Conservation (phyloP, 2,888 invertebrate genomes). For the Conchocele bisecta region DNA sequence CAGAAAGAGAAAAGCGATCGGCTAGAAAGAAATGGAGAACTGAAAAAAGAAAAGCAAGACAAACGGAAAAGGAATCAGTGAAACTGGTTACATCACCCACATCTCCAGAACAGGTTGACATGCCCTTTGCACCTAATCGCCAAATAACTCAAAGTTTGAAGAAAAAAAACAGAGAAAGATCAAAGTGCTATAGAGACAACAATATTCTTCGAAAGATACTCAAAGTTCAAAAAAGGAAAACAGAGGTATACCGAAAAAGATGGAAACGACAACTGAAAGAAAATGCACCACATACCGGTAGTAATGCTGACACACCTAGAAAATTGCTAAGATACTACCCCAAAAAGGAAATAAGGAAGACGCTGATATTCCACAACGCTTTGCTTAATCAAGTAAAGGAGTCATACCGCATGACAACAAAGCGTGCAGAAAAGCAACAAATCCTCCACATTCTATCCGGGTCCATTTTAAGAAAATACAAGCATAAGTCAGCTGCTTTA, state of each 20-base stretch:
- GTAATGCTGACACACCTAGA: constrained; percentile 16
- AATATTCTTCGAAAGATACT: too few species aligned
- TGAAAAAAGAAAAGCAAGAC: constrained; percentile 22
- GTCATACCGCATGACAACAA: too few species aligned
- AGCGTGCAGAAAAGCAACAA: background rate
- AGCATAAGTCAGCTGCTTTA: constrained; percentile 15
- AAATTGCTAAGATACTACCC: constrained; percentile 8
- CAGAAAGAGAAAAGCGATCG: constrained; percentile 25
- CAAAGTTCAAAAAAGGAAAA: constrained; percentile 18
- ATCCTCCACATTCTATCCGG: background rate
- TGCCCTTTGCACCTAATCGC: background rate
- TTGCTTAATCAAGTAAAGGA: too few species aligned
- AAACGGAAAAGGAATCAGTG: background rate
- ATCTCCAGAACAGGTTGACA: background rate
- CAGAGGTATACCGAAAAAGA: constrained; percentile 6
- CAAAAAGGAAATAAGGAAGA: too few species aligned
- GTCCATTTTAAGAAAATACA: constrained; percentile 16
- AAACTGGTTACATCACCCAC: constrained; percentile 15
- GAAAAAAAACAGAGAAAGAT: constrained; percentile 6
- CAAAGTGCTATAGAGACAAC: constrained; percentile 35
- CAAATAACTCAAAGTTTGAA: constrained; percentile 9
- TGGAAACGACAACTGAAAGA: constrained; percentile 17
- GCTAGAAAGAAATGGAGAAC: constrained; percentile 35
- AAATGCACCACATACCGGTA: background rate
- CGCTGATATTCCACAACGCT: too few species aligned